Base-by-base conservation (phyloP, 2,113 vertebrate genomes). In the Micronycteris hirsuta region DNA sequence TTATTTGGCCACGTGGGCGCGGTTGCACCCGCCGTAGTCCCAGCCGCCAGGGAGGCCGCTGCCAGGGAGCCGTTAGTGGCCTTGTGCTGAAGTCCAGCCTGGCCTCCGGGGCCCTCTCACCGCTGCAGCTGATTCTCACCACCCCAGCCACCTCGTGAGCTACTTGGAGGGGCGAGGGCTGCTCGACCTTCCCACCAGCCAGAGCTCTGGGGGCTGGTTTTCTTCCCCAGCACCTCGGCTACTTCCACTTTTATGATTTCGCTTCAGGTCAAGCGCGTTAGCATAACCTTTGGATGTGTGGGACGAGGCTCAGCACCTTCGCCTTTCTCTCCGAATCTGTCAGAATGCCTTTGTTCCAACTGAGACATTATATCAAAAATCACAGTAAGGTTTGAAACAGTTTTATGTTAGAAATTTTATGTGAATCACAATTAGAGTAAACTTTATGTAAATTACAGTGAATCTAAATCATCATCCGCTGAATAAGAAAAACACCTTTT, bases 61-160 rank as follows among this genome's bases (percentile, higher is more conserved):
- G 41, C 22, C 7, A 33, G 20, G 12, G 1, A n/a, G 6, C 56
- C 38, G 0, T 16, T n/a, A n/a, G 20, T 22, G 65, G 4, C 19
- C 47, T 88, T 15, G 7, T 8, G 47, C 3, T 83, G 36, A 70
- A 67, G 2, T 12, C 4, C 24, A 86, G 24, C 33, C 38, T 3
- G 28, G 54, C 54, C 20, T 5, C 54, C 20, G 54, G 7, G 54
- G 8, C 54, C 15, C 12, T 67, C 11, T 11, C 45, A 8, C 20
- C 54, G 20, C 54, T 16, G 19, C 54, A 22, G 12, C 12, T 4
- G 3, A 26, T 31, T 77, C 76, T 54, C n/a, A n/a, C n/a, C n/a
- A n/a, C n/a, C n/a, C n/a, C n/a, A n/a, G n/a, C n/a, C n/a, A n/a
- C n/a, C 20, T 49, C 12, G 0, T 20, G 36, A 89, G 8, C 41